Base-by-base conservation (phyloP, 2,888 invertebrate genomes). In the Pristionchus fissidentatus region DNA sequence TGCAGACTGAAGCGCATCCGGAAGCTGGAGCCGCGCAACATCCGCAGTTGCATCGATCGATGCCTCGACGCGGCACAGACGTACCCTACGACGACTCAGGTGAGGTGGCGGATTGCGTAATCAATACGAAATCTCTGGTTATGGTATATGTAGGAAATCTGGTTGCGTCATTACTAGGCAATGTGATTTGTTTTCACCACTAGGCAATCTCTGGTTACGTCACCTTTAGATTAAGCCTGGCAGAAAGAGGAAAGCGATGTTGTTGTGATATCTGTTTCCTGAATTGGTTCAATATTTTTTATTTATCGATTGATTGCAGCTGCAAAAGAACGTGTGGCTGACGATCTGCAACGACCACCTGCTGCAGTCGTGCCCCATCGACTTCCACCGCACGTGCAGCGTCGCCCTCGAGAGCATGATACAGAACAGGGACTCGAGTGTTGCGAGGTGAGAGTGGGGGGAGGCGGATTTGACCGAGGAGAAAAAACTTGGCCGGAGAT, bases 331-430 rank as follows among this genome's bases (percentile, higher is more conserved):
- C 43, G 88, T 89, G 38, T 92, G 95, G 86, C 93, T 95, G 78
- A 95, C 95, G 2, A 93, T 95, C 77, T 95, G 95, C 93, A 95
- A 95, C 92, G 95, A 95, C 92, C 93, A 95, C 87, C 95, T 95
- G 85, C 93, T 95, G n/a, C 95, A 95, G 90, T 95, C 95, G 82
- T 86, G 93, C 89, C 93, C 93, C 66, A 95, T 95, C 92, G 94
- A 95, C 88, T 94, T 94, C 90, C 95, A 94, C 90, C 94, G 95
- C 83, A 95, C 95, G 92, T 95, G 95, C 41, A 94, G 94, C 90
- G 93, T 95, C 81, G 95, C 95, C 32, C 94, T 95, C 93, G 95
- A 95, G 88, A 95, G 95, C 87, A 93, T 95, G 84, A 86, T 90
- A 10, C 78, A 83, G 35, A 88, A 88, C 79, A 83, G 87, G 38